Conservation (phyloP, 2,888 invertebrate genomes). For the Eulithis prunata region DNA sequence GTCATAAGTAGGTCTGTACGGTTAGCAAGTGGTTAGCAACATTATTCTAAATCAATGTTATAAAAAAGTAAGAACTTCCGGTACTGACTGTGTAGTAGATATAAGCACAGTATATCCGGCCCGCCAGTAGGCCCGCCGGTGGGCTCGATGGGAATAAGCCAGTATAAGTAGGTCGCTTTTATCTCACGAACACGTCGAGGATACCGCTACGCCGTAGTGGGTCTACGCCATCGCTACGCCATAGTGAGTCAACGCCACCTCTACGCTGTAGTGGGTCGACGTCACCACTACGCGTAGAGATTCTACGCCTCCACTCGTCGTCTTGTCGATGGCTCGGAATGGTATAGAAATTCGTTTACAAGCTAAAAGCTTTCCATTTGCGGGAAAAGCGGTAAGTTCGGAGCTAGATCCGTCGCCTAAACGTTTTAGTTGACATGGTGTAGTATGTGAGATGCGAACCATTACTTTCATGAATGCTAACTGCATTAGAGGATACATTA, state of each 20-base stretch:
- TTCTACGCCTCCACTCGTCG: constrained; percentile 17
- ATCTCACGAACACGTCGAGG: constrained; percentile 13
- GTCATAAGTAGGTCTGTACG: too few relatives aligned
- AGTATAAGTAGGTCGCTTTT: not conserved
- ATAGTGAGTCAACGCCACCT: constrained; percentile 12
- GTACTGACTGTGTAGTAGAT: too few relatives aligned
- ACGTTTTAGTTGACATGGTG: constrained; percentile 41
- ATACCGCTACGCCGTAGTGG: constrained; percentile 25
- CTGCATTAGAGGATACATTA: constrained; percentile 6
- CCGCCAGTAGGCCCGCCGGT: too few relatives aligned
- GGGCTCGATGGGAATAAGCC: too few relatives aligned
- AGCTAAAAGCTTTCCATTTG: constrained; percentile 78
- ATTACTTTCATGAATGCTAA: constrained; percentile 14
- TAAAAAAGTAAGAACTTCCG: too few relatives aligned
- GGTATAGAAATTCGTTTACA: constrained; percentile 70
- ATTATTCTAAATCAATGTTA: too few relatives aligned
- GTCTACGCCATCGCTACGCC: constrained; percentile 17
- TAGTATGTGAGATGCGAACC: constrained; percentile 15
- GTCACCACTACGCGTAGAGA: constrained; percentile 15
- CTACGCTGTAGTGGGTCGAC: constrained; percentile 22
- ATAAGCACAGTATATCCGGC: too few relatives aligned
- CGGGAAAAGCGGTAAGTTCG: constrained; percentile 54
- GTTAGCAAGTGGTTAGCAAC: too few relatives aligned
- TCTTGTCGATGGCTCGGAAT: constrained; percentile 3
- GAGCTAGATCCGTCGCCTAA: constrained; percentile 41